Conservation (phyloP, 2,888 invertebrate genomes). For the Aleiodes leptofemur region DNA sequence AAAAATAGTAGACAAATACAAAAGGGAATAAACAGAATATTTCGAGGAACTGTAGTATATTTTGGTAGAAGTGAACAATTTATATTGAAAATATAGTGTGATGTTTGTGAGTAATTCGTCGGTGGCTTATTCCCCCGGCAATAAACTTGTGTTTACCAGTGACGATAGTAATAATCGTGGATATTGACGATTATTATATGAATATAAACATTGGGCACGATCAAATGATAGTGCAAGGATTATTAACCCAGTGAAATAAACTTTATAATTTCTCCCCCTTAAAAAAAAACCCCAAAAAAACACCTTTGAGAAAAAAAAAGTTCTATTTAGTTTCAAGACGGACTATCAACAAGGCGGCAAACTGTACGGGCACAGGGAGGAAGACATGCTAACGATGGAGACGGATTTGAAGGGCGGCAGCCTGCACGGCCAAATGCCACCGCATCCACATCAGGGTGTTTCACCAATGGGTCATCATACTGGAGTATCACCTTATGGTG, state of each 20-base stretch:
- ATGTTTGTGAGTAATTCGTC: conserved; percentile 40
- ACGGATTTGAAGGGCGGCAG: conserved; percentile 93
- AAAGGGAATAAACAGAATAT: not conserved
- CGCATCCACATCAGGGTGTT: conserved; percentile 84
- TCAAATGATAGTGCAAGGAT: conserved; percentile 25
- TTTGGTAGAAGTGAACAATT: too few species aligned
- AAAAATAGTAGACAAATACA: not conserved
- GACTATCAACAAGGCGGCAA: conserved; percentile 77
- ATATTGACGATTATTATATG: not conserved
- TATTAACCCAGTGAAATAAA: conserved; percentile 2
- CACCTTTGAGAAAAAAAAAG: not conserved
- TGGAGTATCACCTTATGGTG: conserved; percentile 79
- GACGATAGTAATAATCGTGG: not conserved
- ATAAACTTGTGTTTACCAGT: conserved; percentile 18
- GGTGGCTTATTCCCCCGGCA: conserved; percentile 24
- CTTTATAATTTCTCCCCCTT: too few species aligned
- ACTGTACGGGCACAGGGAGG: conserved; percentile 90
- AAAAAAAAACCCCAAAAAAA: not conserved
- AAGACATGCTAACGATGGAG: conserved; percentile 94
- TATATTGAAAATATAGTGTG: conserved; percentile 6
- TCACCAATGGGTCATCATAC: conserved; percentile 81
- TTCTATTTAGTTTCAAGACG: not conserved
- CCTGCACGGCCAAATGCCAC: conserved; percentile 90
- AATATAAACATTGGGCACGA: not conserved
- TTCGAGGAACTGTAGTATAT: not conserved